These are phyloP conservation scores for Eubasilissa splendida DNA, from an alignment of 2,888 invertebrate species.

Conservation along the genomic window DNA sequence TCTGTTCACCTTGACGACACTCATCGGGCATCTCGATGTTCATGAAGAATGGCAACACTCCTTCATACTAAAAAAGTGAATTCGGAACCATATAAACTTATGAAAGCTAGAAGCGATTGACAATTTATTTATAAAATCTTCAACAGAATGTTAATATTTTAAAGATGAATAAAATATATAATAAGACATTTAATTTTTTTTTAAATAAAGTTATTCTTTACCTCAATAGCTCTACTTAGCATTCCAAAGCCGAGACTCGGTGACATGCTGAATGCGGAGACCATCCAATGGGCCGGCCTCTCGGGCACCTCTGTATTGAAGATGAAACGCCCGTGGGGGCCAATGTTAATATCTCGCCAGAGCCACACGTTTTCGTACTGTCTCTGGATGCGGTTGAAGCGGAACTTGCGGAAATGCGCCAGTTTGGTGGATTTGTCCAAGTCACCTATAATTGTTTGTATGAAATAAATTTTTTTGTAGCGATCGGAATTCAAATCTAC, in stretches of 20 bases:
- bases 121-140: not conserved
- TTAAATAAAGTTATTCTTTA: constrained; percentile 62
- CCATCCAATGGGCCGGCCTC: constrained; percentile 92
- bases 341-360: constrained; percentile 95
- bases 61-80: constrained; percentile 78
- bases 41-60: constrained; percentile 94
- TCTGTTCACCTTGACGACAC: constrained; percentile 92
- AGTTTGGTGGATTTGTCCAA: constrained; percentile 80
- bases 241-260: constrained; percentile 90
- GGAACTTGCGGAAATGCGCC: constrained; percentile 82
- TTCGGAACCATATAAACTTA: not conserved
- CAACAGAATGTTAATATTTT: not conserved
- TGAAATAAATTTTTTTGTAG: too few species aligned
- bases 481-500: too few species aligned
- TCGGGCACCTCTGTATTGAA: constrained; percentile 90
- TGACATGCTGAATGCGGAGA: constrained; percentile 93
- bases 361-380: constrained; percentile 97
- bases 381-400: constrained; percentile 90
- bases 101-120: not conserved
- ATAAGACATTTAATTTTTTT: not conserved
- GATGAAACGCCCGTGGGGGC: constrained; percentile 90
- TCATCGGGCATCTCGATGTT: constrained; percentile 91
- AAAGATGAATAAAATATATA: not conserved
- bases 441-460: constrained; percentile 66
- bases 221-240: constrained; percentile 83